Base-by-base conservation (phyloP, 1,140 invertebrate species). In the Augochlora pura region DNA sequence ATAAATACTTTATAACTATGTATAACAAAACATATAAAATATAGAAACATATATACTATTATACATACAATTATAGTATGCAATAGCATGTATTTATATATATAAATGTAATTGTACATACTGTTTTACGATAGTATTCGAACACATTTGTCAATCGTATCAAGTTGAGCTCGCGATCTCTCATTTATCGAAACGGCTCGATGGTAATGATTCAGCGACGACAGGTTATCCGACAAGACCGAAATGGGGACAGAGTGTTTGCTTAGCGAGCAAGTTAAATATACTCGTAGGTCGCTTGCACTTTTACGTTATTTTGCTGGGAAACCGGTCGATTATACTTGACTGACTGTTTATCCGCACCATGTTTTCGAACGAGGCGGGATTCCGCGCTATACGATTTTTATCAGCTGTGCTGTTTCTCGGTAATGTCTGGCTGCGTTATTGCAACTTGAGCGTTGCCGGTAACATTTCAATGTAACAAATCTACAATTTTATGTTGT, bases 251-350 rank as follows among this genome's bases (percentile, higher is more conserved):
- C 52, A 60, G 38, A 8, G 21, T 69, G 42, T 76, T 76, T 76
- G 68, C 65, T 60, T n/a, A 23, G 54, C 74, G 38, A 67, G 23
- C 46, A 54, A 52, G 74, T 59, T 76, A 76, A 76, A 76, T 69
- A 60, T 76, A 69, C 52, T 60, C 65, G 16, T 76, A 68, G 64
- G 32, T 59, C 21, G 38, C 10, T 68, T 12, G 39, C 16, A 46
- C 64, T 76, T 76, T 76, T 76, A 38, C 10, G n/a, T 69, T 76
- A 59, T 59, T 76, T 59, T 59, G 25, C 23, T 2, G 27, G 38
- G 9, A 46, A 68, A 42, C 52, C 64, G 73, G 49, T 68, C 23
- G 49, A 27, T 59, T 54, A 32, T 59, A n/a, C 38, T 59, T 38
- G 63, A 49, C 32, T 46, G 16, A 75, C 18, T 18, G 52, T 76